A percentile compares a stretch with the other conserved stretches of the same genome.
Conservation (phyloP, 2,797 vertebrate genomes). For the Sphenopsis melanotis region DNA sequence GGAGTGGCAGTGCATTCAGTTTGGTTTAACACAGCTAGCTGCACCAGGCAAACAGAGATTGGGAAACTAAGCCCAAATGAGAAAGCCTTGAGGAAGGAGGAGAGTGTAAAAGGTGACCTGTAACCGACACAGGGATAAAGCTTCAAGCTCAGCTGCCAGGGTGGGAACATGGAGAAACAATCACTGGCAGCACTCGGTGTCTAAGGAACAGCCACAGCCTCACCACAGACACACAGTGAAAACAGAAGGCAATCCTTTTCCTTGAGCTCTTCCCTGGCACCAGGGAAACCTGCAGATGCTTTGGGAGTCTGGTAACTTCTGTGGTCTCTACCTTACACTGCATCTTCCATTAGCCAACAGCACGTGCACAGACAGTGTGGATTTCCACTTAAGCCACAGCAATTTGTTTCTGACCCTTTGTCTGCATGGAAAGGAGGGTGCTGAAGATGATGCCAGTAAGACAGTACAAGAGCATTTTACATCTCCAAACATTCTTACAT, state of each 20-base stretch:
- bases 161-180: neutral
- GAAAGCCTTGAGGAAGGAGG: neutral
- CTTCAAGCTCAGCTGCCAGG: neutral
- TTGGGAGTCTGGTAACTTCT: neutral
- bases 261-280: neutral
- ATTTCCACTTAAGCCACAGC: neutral
- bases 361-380: neutral
- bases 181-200: neutral
- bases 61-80: neutral
- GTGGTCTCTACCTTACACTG: neutral
- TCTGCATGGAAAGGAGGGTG: neutral
- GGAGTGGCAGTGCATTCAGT: conserved; percentile 10
- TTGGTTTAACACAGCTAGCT: neutral
- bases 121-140: neutral
- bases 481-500: conserved; percentile 24
- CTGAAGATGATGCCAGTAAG: neutral
- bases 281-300: neutral
- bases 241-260: neutral
- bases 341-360: neutral
- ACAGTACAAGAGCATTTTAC: neutral
- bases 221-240: neutral
- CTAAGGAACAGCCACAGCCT: neutral
- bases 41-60: neutral
- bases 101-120: neutral
- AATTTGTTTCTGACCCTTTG: neutral